Evolutionary conservation across 2,888 invertebrate genomes (phyloP).

Genomic region (Watsonalla binaria): DNA sequence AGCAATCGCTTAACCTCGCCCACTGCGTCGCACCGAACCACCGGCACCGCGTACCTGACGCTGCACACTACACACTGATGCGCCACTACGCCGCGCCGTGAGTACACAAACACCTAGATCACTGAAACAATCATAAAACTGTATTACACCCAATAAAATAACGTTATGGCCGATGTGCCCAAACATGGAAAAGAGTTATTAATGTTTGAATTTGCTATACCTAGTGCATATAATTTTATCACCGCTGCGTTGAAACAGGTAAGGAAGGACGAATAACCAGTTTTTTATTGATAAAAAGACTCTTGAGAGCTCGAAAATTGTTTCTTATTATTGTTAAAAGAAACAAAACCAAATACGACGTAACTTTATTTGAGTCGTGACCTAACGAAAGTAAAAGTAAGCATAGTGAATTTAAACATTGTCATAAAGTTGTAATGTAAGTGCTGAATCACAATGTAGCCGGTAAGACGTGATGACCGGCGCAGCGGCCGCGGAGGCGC

Average conservation of each 20-base stretch:
- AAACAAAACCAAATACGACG: not conserved
- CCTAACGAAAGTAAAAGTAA: not conserved
- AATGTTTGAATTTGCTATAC: too few species aligned
- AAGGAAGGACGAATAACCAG: not conserved
- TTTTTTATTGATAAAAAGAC: not conserved
- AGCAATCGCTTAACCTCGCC: conserved; percentile 79
- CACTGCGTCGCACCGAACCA: conserved; percentile 53
- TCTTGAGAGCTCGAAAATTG: too few species aligned
- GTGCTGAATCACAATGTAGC: not conserved
- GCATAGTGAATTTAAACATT: not conserved
- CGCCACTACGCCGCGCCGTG: conserved; percentile 12
- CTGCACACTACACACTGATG: not conserved
- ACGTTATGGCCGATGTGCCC: too few species aligned
- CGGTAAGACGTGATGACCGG: not conserved
- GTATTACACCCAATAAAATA: too few species aligned
- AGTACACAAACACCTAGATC: conserved; percentile 10
- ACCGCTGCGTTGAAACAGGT: not conserved
- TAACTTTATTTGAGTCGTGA: not conserved
- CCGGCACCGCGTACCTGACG: conserved; percentile 19
- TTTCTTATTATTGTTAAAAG: not conserved
- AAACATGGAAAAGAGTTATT: too few species aligned
- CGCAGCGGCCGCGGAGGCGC: conserved; percentile 1
- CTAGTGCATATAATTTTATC: not conserved
- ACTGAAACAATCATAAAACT: not conserved
- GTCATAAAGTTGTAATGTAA: not conserved